phyloP scores from a whole-genome alignment of 1,140 invertebrate species.

The Triops cancriformis region DNA sequence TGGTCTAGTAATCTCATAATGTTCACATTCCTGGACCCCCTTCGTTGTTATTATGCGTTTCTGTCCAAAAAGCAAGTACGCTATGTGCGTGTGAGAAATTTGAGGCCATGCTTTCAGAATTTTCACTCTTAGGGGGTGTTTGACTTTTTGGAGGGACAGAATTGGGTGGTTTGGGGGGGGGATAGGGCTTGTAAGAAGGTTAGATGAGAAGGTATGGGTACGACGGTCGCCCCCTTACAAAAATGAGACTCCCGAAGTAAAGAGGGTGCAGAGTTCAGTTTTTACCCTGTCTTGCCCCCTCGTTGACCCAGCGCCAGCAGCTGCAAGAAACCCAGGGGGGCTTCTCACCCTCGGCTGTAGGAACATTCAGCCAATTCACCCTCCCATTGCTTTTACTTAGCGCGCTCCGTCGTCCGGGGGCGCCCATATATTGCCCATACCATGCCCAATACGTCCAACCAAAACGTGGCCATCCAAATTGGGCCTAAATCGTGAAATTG shows the following conservation, averaged over 20 bases:
- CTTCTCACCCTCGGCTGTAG: not conserved
- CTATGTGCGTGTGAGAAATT: constrained; percentile 6
- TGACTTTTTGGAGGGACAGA: not conserved
- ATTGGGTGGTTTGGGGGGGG: too few relatives aligned
- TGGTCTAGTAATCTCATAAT: not conserved
- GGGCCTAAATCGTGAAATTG: constrained; percentile 9
- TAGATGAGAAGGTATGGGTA: constrained; percentile 11
- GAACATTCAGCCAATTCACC: constrained; percentile 9
- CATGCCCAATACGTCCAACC: constrained; percentile 2
- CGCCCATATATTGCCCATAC: not conserved
- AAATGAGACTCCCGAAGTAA: not conserved
- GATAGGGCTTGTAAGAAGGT: not conserved
- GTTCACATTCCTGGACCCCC: constrained; percentile 8
- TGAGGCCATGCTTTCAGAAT: not conserved
- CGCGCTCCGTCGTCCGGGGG: not conserved
- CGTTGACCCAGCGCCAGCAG: constrained; percentile 7
- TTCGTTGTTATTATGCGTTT: constrained; percentile 6
- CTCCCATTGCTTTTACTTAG: not conserved
- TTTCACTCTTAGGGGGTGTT: not conserved
- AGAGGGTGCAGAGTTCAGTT: not conserved
- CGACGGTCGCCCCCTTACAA: not conserved
- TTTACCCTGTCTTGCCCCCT: constrained; percentile 1
- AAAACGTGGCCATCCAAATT: constrained; percentile 14
- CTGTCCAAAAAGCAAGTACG: not conserved
- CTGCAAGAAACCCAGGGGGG: constrained; percentile 10